A percentile compares a stretch with the other conserved stretches of the same genome.
Conservation (phyloP, 2,888 invertebrate species). For the Macrophya annulata region DNA sequence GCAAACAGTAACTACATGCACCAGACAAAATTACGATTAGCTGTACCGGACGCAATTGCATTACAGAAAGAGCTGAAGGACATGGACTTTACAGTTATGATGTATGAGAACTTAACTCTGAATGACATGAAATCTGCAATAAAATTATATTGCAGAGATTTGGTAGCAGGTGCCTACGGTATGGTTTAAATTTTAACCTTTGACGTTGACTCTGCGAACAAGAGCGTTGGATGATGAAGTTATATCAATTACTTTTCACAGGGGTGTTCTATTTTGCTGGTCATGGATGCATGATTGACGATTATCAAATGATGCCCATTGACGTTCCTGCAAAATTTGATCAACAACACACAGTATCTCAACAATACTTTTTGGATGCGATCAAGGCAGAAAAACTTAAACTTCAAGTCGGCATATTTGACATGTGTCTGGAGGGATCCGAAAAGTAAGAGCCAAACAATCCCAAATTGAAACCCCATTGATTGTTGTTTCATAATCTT, state of each 20-base stretch:
- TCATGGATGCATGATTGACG: constrained; percentile 76
- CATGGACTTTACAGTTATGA: constrained; percentile 74
- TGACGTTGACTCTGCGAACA: not conserved
- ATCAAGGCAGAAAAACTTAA: constrained; percentile 71
- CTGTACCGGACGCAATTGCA: constrained; percentile 72
- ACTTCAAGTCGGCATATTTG: constrained; percentile 74
- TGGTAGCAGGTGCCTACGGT: constrained; percentile 75
- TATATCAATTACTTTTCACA: constrained; percentile 59
- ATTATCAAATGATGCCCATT: constrained; percentile 75
- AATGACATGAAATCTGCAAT: constrained; percentile 74
- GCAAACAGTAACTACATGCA: constrained; percentile 73
- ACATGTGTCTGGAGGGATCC: constrained; percentile 76
- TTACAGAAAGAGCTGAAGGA: constrained; percentile 69
- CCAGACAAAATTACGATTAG: constrained; percentile 68
- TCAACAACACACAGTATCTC: constrained; percentile 72
- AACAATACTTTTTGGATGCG: constrained; percentile 71
- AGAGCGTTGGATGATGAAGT: constrained; percentile 13
- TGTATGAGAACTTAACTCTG: constrained; percentile 72
- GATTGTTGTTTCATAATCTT: not conserved
- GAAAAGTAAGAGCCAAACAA: constrained; percentile 66
- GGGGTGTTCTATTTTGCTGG: constrained; percentile 77
- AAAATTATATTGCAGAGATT: constrained; percentile 68
- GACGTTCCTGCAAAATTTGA: constrained; percentile 72
- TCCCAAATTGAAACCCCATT: not conserved
- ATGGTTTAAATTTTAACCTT: constrained; percentile 50